phyloP scores from a whole-genome alignment of 2,113 vertebrate species.

The Callorhinus ursinus region DNA sequence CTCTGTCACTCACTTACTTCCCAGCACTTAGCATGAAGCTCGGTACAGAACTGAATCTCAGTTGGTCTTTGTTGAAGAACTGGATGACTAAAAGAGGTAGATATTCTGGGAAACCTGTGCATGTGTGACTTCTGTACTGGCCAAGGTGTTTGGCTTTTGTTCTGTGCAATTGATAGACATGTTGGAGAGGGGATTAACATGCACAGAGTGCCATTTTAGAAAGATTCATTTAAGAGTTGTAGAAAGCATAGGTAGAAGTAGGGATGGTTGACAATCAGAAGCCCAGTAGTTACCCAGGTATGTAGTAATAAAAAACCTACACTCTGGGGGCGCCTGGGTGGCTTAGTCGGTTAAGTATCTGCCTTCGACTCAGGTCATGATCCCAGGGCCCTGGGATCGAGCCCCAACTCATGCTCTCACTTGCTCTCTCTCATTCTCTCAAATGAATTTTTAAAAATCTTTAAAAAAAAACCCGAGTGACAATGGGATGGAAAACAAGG shows the following conservation, averaged over 20 bases:
- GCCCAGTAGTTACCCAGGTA: neutral
- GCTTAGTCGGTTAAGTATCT: too few species aligned
- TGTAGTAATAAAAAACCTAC: neutral
- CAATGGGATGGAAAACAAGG: neutral
- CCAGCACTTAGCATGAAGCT: neutral
- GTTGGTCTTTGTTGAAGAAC: neutral
- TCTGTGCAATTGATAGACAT: neutral
- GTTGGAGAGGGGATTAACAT: neutral
- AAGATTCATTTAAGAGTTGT: neutral
- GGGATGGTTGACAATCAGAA: neutral
- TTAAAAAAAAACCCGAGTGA: neutral
- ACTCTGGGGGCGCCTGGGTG: too few species aligned
- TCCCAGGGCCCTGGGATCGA: neutral
- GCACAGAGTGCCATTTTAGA: neutral
- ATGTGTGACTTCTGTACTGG: neutral
- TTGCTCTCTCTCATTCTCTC: too few species aligned
- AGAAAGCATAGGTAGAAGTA: neutral
- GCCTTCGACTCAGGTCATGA: too few species aligned
- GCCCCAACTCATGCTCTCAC: too few species aligned
- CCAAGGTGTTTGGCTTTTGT: neutral
- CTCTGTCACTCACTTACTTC: neutral
- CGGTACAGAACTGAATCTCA: neutral
- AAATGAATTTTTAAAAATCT: too few species aligned
- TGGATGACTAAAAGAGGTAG: neutral
- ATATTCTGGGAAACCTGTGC: neutral